Base-by-base conservation (phyloP, 2,888 invertebrate genomes). In the Timema podura region DNA sequence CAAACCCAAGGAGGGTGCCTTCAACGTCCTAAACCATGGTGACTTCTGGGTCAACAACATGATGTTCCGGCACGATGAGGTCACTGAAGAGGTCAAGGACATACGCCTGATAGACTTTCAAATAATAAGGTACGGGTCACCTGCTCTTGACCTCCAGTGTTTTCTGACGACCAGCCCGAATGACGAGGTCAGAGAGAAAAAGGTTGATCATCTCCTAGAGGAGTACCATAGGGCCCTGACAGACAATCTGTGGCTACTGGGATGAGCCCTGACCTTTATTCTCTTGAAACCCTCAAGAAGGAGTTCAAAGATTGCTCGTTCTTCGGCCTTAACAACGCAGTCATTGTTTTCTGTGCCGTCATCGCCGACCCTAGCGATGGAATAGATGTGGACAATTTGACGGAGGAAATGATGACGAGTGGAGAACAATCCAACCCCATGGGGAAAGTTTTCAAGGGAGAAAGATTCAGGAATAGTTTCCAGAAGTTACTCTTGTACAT, bases 31-130 rank as follows among this genome's bases (percentile, higher is more conserved):
- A 16, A 72, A 71, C 59, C 74, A 74, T 61, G 74, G 74, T 0
- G 74, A 74, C 59, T 70, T 67, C 51, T 74, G 73, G 73, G 64
- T 69, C 11, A 74, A 73, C 66, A 74, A 74, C 68, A 71, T 73
- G 46, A 48, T 74, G 47, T 74, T 73, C 59, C 47, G 57, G 5
- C 68, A 69, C 30, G 7, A 15, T 13, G 48, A 54, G 0, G 65
- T 65, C 0, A 49, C 47, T 5, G 66, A 46, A 8, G 16, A 47
- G 16, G 67, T 69, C 5, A 47, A 64, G n/a, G 71, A 70, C 10
- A 61, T 74, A 15, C 68, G 68, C 65, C 70, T 74, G 44, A 67
- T 75, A 8, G 75, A 75, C 67, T 74, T 71, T 59, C 75, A 75
- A 57, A 15, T 74, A 10, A 48, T 68, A 13, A 65, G 75, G n/a